Evolutionary conservation across 2,113 vertebrate species (phyloP).

Genomic region (Gambusia holbrooki): DNA sequence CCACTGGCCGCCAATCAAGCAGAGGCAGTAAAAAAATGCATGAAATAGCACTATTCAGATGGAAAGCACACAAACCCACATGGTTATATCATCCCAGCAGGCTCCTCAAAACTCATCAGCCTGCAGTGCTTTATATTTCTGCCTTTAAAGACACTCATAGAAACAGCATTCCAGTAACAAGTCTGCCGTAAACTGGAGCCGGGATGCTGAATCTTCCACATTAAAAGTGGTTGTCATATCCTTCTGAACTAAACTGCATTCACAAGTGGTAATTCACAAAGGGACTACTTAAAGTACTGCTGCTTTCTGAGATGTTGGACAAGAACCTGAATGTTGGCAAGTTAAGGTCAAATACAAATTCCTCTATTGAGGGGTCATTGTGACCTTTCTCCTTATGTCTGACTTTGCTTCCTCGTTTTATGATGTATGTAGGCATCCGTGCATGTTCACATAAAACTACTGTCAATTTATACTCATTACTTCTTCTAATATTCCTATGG

Average conservation of each 20-base stretch:
- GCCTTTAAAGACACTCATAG: not conserved
- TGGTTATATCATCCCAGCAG: no score
- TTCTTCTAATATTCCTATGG: not conserved
- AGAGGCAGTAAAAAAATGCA: not conserved
- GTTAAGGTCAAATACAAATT: not conserved
- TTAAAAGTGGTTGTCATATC: not conserved
- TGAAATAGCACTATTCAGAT: not conserved
- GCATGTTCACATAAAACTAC: not conserved
- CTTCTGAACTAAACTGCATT: not conserved
- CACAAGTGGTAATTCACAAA: not conserved
- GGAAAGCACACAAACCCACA: no score
- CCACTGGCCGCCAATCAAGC: not conserved
- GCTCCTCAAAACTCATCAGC: no score
- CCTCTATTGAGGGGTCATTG: not conserved
- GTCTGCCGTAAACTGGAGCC: not conserved
- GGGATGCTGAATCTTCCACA: not conserved
- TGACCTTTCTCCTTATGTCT: not conserved
- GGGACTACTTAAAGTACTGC: not conserved
- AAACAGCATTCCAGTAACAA: not conserved
- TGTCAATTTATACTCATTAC: not conserved
- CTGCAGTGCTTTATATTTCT: not conserved
- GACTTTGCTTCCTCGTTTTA: not conserved
- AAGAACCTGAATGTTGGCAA: not conserved
- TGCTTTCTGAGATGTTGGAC: not conserved
- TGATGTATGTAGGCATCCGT: not conserved